Evolutionary conservation across 2,113 vertebrate genomes (phyloP).

Genomic region (Oryzias woworae): DNA sequence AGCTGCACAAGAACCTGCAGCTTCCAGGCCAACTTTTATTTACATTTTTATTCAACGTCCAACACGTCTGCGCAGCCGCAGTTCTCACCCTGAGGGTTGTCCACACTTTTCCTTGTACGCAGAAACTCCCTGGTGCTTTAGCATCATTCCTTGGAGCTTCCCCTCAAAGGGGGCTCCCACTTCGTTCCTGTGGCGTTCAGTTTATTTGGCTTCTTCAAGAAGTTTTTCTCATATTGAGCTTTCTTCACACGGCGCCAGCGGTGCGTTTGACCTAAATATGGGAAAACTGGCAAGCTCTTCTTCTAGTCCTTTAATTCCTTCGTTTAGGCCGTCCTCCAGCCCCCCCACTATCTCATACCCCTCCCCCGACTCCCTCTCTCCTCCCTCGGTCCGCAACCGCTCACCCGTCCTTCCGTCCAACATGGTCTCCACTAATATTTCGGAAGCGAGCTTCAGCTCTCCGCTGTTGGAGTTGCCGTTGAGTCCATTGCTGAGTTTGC

Average conservation of each 20-base stretch:
- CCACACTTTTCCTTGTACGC: background rate
- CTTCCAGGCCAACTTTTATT: conserved; percentile 28
- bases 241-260: conserved; percentile 84
- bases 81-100: conserved; percentile 29
- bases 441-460: conserved; percentile 52
- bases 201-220: conserved; percentile 16
- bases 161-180: conserved; percentile 32
- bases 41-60: conserved; percentile 49
- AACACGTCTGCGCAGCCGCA: conserved; percentile 19
- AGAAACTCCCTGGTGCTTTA: conserved; percentile 9
- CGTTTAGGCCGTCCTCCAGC: conserved; percentile 47
- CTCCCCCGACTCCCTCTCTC: conserved; percentile 29
- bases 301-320: conserved; percentile 56
- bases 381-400: conserved; percentile 28
- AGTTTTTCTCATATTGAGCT: conserved; percentile 80
- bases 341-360: conserved; percentile 55
- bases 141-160: conserved; percentile 23
- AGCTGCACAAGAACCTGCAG: background rate
- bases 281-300: conserved; percentile 67
- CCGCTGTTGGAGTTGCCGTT: conserved; percentile 64
- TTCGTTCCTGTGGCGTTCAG: conserved; percentile 15
- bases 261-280: conserved; percentile 75
- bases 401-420: conserved; percentile 64
- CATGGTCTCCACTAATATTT: conserved; percentile 56
- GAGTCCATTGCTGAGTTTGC: conserved; percentile 50